Base-by-base conservation (phyloP, 2,113 vertebrate genomes). In the Oryzias javanicus region DNA sequence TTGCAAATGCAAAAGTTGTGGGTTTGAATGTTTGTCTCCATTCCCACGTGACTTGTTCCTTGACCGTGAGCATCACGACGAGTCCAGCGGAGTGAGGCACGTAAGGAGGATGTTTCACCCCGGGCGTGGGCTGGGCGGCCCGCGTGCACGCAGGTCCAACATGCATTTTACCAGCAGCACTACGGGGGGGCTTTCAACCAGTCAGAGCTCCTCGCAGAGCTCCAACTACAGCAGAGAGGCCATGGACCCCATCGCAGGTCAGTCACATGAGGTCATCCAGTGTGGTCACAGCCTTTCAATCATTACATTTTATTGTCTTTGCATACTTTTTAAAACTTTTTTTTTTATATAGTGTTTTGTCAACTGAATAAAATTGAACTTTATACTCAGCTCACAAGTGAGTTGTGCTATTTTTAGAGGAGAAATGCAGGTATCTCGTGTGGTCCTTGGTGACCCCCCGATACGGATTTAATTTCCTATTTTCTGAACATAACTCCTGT, bases 131-230 rank as follows among this genome's bases (percentile, higher is more conserved):
- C 82, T 99, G 67, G 97, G 97, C 60, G 97, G 96, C 56, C 95
- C 97, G 15, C 93, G 97, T 58, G 97, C 96, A 47, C 95, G 97
- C 78, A 92, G 97, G 89, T 98, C 97, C 86, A 99, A 99, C 94
- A 98, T 99, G 97, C 97, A 99, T 94, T 99, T 99, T 94, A 98
- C 97, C 89, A 98, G 90, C 93, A 98, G 92, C 91, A 95, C 97
- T 86, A 90, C 93, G 75, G 95, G 95, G 82, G 97, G 96, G 78
- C 94, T 98, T 89, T 97, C 97, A 17, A 86, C 83, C 75, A 86
- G 64, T 55, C 89, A 90, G 86, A 88, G 82, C 27, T 94, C 97
- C 80, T 95, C 97, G 86, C 97, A 99, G 92, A 98, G 96, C 90
- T 98, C 97, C 89, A 98, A 95, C 0, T 99, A 98, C 91, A 98